These are phyloP conservation scores for Mesocentrotus franciscanus DNA, from an alignment of 53 echinoderm and acorn worm species.

Conservation along the genomic window DNA sequence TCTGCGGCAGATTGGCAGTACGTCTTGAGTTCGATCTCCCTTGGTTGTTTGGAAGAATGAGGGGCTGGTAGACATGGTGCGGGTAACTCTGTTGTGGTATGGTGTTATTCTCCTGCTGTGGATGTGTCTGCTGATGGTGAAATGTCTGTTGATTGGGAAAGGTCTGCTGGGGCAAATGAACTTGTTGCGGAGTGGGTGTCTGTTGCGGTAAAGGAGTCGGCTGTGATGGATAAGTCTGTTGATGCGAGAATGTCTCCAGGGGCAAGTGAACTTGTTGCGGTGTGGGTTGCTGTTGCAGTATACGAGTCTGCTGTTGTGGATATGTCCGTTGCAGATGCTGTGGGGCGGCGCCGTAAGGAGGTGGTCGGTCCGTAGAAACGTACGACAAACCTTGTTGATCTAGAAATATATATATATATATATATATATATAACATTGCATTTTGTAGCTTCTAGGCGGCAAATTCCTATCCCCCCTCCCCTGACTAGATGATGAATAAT, in stretches of 20 bases:
- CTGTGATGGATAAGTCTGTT: not conserved
- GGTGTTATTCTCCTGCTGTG: not conserved
- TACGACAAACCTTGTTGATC: not conserved
- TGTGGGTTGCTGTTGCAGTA: too few relatives aligned
- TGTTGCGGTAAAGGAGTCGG: not conserved
- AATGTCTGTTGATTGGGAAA: not conserved
- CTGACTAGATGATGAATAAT: too few relatives aligned
- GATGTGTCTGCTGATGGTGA: not conserved
- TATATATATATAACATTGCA: not conserved
- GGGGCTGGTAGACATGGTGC: not conserved
- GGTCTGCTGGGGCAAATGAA: too few relatives aligned
- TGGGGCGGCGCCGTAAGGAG: not conserved
- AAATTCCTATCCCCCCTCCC: too few relatives aligned
- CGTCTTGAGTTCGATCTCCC: not conserved
- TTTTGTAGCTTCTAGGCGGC: not conserved
- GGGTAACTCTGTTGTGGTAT: not conserved
- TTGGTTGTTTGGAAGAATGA: not conserved
- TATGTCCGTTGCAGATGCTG: not conserved
- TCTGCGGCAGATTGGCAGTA: not conserved
- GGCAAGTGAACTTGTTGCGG: not conserved
- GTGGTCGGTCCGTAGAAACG: not conserved
- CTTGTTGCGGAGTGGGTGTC: too few relatives aligned
- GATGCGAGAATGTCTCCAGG: not conserved
- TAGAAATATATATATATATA: too few relatives aligned
- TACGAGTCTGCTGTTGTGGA: not conserved